Conservation (phyloP, 2,113 vertebrate species). For the Brachypteracias leptosomus region DNA sequence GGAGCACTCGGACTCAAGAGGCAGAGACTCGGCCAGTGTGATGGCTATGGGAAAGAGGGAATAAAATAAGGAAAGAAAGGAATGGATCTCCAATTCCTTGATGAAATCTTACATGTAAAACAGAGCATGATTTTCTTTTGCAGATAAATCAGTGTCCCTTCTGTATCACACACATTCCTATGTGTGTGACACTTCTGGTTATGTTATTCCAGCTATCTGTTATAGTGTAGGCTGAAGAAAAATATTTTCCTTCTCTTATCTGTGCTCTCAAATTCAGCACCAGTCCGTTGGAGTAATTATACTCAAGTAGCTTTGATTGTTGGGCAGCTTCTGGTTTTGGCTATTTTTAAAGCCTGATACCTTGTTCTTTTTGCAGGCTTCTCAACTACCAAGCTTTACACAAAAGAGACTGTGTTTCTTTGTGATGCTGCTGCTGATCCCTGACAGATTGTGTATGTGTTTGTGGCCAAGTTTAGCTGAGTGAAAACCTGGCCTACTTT, state of each 20-base stretch:
- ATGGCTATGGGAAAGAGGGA: neutral
- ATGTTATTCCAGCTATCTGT: neutral
- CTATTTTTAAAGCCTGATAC: conserved; percentile 9
- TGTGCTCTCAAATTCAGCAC: neutral
- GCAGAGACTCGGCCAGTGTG: neutral
- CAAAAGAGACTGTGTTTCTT: conserved; percentile 6
- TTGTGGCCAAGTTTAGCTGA: conserved; percentile 43
- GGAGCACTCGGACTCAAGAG: neutral
- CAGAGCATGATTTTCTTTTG: neutral
- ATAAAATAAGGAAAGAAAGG: neutral
- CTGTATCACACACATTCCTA: neutral
- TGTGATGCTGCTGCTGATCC: conserved; percentile 14
- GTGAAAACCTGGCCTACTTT: conserved; percentile 45
- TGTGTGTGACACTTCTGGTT: neutral
- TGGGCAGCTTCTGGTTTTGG: neutral
- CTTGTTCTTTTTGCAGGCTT: conserved; percentile 6
- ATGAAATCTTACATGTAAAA: neutral
- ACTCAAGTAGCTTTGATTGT: neutral
- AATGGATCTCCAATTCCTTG: neutral
- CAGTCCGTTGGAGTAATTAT: neutral
- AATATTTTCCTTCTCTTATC: neutral
- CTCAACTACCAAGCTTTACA: neutral
- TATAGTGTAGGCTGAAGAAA: neutral
- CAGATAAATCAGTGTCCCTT: neutral
- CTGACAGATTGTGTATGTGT: conserved; percentile 31